Base-by-base conservation (phyloP, 2,797 vertebrate species). In the Setipinna tenuifilis region DNA sequence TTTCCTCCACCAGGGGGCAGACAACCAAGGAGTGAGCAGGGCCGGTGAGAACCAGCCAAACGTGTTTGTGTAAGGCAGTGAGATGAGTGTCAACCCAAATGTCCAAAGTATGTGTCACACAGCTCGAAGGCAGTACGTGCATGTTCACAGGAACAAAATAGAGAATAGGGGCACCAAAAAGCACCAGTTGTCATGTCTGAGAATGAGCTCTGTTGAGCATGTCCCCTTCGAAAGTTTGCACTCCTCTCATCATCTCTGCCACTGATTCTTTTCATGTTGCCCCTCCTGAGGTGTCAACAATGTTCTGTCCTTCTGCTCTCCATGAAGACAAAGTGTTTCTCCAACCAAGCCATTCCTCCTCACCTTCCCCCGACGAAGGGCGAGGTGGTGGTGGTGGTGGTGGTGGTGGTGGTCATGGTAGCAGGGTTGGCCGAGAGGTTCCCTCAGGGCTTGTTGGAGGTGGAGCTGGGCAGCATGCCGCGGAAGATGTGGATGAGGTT, bases 401-500 rank as follows among this genome's bases (percentile, higher is more conserved):
- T 7, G 82, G 31, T 61, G 1, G 35, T 2, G 35, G 35, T 41
- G 35, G 35, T 41, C 35, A 41, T 5, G 35, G 50, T 54, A 54
- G 50, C 50, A 54, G 14, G 7, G 50, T 54, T 9, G 85, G 21
- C 50, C 50, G 9, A 11, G 25, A 31, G 25, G 65, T 0, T 3
- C n/a, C 83, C 84, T 94, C 89, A 94, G 23, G 89, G 87, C 0
- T 89, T 87, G 75, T 89, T 87, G 75, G 89, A 84, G 3, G 31
- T 59, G 14, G 83, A 46, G 59, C 83, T 62, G 0, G 90, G 87
- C 35, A 94, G 90, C 94, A 95, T 94, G 23, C 86, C 91, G 65
- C 68, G 91, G 31, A 97, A 86, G 85, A 97, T 96, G 82, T 89
- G 84, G 31, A 96, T 95, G 86, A 98, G 92, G 91, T 98, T 97